Conservation (phyloP, 2,888 invertebrate species). For the Calameuta pallipes region DNA sequence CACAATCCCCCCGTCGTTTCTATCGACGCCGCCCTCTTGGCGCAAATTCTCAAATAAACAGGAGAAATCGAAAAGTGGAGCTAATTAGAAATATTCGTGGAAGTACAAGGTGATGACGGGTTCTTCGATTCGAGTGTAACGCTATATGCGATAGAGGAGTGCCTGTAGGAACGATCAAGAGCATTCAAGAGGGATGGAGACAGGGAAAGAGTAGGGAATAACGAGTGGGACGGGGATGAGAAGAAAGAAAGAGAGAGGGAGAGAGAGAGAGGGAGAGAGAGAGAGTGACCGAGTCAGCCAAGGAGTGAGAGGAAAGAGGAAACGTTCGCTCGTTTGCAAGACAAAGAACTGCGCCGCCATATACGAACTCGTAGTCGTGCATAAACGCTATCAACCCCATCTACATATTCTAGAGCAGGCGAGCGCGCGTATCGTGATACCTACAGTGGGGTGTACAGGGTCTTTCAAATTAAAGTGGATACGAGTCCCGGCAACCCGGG, state of each 20-base stretch:
- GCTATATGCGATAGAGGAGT: constrained; percentile 18
- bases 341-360: constrained; percentile 53
- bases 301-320: constrained; percentile 6
- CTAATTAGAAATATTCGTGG: constrained; percentile 55
- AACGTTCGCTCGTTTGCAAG: constrained; percentile 56
- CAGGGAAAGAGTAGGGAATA: constrained; percentile 15
- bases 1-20: not conserved
- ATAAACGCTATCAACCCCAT: constrained; percentile 58
- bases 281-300: constrained; percentile 2
- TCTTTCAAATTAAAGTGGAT: constrained; percentile 22
- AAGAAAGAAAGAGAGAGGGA: constrained; percentile 15
- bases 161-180: constrained; percentile 18
- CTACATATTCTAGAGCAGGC: constrained; percentile 47
- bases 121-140: constrained; percentile 18
- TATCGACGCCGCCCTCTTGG: constrained; percentile 17
- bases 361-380: constrained; percentile 53
- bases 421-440: not conserved
- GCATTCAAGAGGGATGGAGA: constrained; percentile 21
- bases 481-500: constrained; percentile 13
- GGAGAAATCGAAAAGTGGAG: constrained; percentile 48
- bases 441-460: not conserved
- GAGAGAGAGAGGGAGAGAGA: not conserved
- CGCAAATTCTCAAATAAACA: constrained; percentile 41
- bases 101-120: constrained; percentile 18
- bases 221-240: constrained; percentile 11